Percentiles rank a stretch among this genome's conserved stretches.
Evolutionary conservation across 2,888 invertebrate species (phyloP).

Genomic region (Oscheius sp.): DNA sequence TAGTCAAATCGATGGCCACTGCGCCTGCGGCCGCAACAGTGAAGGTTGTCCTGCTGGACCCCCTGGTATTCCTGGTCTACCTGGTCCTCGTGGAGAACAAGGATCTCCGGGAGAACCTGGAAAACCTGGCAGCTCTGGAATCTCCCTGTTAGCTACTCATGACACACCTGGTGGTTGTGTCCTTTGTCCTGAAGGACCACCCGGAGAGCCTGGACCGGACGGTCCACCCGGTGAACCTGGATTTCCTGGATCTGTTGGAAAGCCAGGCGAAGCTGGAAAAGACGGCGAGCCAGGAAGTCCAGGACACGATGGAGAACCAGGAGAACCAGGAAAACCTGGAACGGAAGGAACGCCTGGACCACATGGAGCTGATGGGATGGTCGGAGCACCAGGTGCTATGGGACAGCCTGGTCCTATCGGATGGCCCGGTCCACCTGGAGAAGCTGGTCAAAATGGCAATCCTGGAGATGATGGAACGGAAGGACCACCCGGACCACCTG

Average conservation of each 20-base stretch:
- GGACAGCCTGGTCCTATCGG: slow-evolving; percentile 51
- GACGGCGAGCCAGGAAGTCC: slow-evolving; percentile 49
- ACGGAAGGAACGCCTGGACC: slow-evolving; percentile 37
- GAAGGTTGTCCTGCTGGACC: slow-evolving; percentile 59
- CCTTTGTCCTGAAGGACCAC: slow-evolving; percentile 47
- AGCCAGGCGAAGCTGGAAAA: slow-evolving; percentile 45
- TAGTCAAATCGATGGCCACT: slow-evolving; percentile 21
- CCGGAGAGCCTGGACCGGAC: slow-evolving; percentile 44
- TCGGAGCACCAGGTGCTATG: slow-evolving; percentile 46
- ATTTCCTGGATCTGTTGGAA: slow-evolving; percentile 46
- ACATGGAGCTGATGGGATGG: slow-evolving; percentile 35
- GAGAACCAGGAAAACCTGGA: slow-evolving; percentile 31
- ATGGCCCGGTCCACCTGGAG: slow-evolving; percentile 53
- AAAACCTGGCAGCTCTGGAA: slow-evolving; percentile 49
- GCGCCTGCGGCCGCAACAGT: slow-evolving; percentile 49
- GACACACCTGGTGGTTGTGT: slow-evolving; percentile 54
- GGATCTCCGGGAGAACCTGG: slow-evolving; percentile 51
- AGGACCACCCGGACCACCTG: slow-evolving; percentile 50
- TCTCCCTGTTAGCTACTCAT: slow-evolving; percentile 45
- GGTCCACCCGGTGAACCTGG: slow-evolving; percentile 43
- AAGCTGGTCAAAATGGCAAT: slow-evolving; percentile 51
- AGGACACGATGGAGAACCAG: slow-evolving; percentile 43
- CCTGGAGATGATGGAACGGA: slow-evolving; percentile 44
- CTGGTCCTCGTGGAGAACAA: slow-evolving; percentile 53
- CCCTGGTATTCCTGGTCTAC: slow-evolving; percentile 47